Conservation (phyloP, 1,140 invertebrate genomes). For the Drosophila triauraria region DNA sequence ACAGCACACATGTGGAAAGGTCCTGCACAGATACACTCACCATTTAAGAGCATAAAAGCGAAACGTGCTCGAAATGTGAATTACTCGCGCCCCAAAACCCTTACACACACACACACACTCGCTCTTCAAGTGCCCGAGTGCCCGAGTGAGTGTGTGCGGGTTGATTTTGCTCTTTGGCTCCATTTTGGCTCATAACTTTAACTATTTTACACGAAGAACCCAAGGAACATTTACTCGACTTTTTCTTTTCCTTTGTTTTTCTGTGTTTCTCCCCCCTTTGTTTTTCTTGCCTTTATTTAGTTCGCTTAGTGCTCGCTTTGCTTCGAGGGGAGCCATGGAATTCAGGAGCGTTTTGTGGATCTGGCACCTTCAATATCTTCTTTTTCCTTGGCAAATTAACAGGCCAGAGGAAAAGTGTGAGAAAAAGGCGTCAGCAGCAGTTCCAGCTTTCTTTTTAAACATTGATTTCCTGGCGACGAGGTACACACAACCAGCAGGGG, state of each 20-base stretch:
- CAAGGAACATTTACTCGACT: slow-evolving; percentile 61
- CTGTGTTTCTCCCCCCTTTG: slow-evolving; percentile 12
- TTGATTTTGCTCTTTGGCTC: slow-evolving; percentile 66
- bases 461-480: slow-evolving; percentile 47
- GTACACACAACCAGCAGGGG: slow-evolving; percentile 20
- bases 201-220: slow-evolving; percentile 77
- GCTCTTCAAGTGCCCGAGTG: slow-evolving; percentile 21
- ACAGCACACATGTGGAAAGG: slow-evolving; percentile 19
- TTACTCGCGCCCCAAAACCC: slow-evolving; percentile 51
- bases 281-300: slow-evolving; percentile 59
- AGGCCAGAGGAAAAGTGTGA: slow-evolving; percentile 27
- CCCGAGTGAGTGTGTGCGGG: slow-evolving; percentile 25
- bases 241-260: slow-evolving; percentile 28
- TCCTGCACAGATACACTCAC: slow-evolving; percentile 70
- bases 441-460: slow-evolving; percentile 41
- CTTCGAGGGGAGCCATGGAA: neutral
- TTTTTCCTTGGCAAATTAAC: slow-evolving; percentile 63
- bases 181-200: slow-evolving; percentile 71
- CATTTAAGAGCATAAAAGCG: slow-evolving; percentile 79
- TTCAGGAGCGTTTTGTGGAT: neutral
- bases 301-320: slow-evolving; percentile 61
- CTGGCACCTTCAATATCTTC: slow-evolving; percentile 32
- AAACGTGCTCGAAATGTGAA: slow-evolving; percentile 77
- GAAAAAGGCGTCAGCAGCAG: slow-evolving; percentile 28
- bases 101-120: slow-evolving; percentile 16